Evolutionary conservation across 2,113 vertebrate genomes (phyloP).

Genomic region (Propithecus coquereli): DNA sequence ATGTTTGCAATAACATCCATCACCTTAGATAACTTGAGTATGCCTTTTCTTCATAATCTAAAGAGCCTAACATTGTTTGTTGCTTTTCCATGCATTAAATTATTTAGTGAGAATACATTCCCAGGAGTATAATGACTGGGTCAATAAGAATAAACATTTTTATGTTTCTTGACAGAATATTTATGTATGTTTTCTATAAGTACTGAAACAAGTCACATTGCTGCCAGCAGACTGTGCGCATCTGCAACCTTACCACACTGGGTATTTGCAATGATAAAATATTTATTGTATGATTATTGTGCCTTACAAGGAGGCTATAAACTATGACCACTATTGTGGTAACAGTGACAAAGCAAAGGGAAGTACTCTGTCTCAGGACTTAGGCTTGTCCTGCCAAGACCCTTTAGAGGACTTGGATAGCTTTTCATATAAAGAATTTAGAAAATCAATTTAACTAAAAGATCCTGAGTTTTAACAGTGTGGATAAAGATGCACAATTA

Average conservation of each 20-base stretch:
- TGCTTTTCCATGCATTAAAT: slow-evolving; percentile 25
- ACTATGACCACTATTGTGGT: not conserved
- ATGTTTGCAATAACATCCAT: not conserved
- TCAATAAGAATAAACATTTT: slow-evolving; percentile 56
- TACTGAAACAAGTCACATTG: not conserved
- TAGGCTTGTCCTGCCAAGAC: not conserved
- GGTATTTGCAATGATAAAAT: not conserved
- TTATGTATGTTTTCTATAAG: slow-evolving; percentile 45
- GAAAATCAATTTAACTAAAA: not conserved
- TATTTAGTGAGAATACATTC: slow-evolving; percentile 28
- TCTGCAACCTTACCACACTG: not conserved
- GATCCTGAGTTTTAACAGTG: not conserved
- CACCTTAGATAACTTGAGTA: not conserved
- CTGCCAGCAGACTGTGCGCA: not conserved
- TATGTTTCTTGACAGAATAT: slow-evolving; percentile 44
- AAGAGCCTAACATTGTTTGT: not conserved
- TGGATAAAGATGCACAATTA: not conserved
- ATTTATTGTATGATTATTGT: not conserved
- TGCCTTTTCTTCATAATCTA: not conserved
- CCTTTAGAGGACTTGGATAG: not conserved
- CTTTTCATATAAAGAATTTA: not conserved
- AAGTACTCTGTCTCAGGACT: not conserved
- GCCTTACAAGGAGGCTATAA: not conserved
- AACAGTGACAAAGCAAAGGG: not conserved
- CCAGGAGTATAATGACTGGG: not conserved